phyloP scores from a whole-genome alignment of 2,797 vertebrate genomes.

The Leptodactylus fallax region DNA sequence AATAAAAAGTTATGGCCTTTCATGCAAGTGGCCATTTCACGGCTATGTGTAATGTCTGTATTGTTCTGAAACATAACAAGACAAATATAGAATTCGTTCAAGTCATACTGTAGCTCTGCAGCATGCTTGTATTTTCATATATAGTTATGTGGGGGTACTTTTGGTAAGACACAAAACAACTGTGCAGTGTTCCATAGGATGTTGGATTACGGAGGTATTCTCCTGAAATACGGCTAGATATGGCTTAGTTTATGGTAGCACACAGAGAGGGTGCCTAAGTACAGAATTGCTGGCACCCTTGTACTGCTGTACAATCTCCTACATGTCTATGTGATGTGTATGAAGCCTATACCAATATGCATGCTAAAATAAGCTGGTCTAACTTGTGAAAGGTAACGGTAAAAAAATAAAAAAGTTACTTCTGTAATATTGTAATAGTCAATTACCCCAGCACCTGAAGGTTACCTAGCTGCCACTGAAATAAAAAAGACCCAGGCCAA shows the following conservation, averaged over 20 bases:
- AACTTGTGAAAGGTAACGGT: neutral
- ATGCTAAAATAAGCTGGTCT: neutral
- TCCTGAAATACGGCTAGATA: too few relatives aligned
- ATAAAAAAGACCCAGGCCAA: conserved; percentile 32
- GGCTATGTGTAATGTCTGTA: neutral
- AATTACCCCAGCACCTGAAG: neutral
- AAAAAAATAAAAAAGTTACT: neutral
- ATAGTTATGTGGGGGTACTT: too few relatives aligned
- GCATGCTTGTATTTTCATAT: too few relatives aligned
- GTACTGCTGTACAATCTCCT: neutral
- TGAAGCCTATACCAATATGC: neutral
- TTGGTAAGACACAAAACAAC: too few relatives aligned
- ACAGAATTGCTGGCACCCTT: neutral
- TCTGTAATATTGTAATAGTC: conserved; percentile 6
- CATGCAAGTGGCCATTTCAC: neutral
- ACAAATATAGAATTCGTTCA: too few relatives aligned
- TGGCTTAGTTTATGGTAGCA: neutral
- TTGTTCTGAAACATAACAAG: neutral
- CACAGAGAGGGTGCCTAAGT: neutral
- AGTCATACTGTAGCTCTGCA: too few relatives aligned
- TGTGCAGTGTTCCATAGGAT: too few relatives aligned
- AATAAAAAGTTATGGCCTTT: too few relatives aligned
- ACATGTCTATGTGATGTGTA: neutral
- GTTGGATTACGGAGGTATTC: too few relatives aligned
- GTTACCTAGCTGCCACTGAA: neutral